These are phyloP conservation scores for Cerastis rubricosa DNA, from an alignment of 2,888 invertebrate species.

Conservation along the genomic window DNA sequence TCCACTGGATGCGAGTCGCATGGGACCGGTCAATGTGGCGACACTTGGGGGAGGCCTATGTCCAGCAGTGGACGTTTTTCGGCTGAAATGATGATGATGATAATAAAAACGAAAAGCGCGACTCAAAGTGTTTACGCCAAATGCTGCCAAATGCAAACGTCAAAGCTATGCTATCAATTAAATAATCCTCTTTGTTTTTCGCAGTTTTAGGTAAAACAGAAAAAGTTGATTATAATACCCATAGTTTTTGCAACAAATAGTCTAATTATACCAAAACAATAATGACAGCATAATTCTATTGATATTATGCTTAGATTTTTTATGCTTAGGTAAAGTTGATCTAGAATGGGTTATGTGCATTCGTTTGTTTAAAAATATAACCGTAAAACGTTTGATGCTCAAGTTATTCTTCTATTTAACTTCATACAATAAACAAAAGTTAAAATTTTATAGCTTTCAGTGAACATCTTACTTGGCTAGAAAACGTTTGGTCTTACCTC, in stretches of 20 bases:
- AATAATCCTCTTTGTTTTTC: not conserved
- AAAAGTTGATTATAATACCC: too few species aligned
- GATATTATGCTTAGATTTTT: too few species aligned
- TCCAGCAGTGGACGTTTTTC: too few species aligned
- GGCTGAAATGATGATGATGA: too few species aligned
- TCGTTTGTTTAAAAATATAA: not conserved
- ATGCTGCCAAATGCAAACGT: not conserved
- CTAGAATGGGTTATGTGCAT: not conserved
- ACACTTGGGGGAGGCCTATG: too few species aligned
- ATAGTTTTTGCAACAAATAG: not conserved
- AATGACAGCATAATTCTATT: not conserved
- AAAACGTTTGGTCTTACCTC: conserved; percentile 50
- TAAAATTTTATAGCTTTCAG: conserved; percentile 22
- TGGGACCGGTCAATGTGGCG: too few species aligned
- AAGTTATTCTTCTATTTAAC: not conserved
- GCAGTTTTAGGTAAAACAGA: not conserved
- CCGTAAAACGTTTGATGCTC: not conserved
- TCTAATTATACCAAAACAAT: not conserved
- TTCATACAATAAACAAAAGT: not conserved
- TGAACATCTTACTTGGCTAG: conserved; percentile 21
- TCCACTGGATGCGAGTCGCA: too few species aligned
- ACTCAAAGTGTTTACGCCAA: conserved; percentile 5
- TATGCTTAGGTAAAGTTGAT: too few species aligned
- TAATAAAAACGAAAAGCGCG: conserved; percentile 1
- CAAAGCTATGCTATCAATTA: conserved; percentile 13